These are phyloP conservation scores for Tinea trinotella DNA, from an alignment of 2,888 invertebrate species.

Conservation along the genomic window DNA sequence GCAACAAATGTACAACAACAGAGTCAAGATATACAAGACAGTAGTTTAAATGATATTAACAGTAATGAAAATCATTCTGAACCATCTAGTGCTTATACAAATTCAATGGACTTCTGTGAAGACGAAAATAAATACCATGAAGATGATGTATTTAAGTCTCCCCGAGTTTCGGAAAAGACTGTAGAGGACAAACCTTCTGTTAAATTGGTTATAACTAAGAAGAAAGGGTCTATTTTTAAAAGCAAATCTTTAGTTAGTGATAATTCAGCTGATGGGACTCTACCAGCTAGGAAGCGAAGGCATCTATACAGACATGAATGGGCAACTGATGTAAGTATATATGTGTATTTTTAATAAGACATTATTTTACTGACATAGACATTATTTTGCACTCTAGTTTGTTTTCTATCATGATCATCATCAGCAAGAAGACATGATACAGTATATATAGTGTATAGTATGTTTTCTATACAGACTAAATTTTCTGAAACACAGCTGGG, in stretches of 20 bases:
- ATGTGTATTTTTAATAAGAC: neutral
- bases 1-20: conserved; percentile 16
- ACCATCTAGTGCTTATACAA: conserved; percentile 32
- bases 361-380: no score
- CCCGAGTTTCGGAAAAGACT: conserved; percentile 43
- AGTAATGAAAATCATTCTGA: conserved; percentile 34
- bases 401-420: no score
- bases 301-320: conserved; percentile 92
- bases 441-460: no score
- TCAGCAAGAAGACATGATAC: no score
- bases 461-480: no score
- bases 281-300: conserved; percentile 79
- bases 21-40: conserved; percentile 24
- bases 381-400: no score
- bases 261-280: conserved; percentile 60
- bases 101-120: conserved; percentile 55
- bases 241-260: conserved; percentile 81
- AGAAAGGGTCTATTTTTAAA: conserved; percentile 92
- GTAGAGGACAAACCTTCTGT: conserved; percentile 71
- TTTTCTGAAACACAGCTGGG: no score
- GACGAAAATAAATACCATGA: conserved; percentile 53
- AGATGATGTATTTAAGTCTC: conserved; percentile 64
- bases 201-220: conserved; percentile 82
- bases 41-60: conserved; percentile 23
- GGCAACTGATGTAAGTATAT: conserved; percentile 79